Evolutionary conservation across 2,888 invertebrate genomes (phyloP), one percentile per base, ranked within the genome.

Genomic region (Apamea epomidion): DNA sequence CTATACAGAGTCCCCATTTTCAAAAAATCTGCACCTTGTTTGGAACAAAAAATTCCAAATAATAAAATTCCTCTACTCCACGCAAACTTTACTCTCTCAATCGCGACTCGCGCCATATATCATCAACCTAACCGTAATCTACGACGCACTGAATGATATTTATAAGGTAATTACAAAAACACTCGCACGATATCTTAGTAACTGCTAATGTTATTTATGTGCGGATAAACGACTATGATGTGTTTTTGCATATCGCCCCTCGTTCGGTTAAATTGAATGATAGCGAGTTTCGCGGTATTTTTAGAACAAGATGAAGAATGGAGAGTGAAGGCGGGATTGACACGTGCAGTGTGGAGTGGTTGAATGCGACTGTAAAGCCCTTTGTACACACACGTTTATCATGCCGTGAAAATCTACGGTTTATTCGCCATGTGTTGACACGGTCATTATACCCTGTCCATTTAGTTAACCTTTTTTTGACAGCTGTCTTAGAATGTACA

Each of bases 121-220:
- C 96, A 95, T 93, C 91, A 90, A 91, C 93, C 89, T 94, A 95
- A 95, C 94, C 91, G 93, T 97, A 97, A 97, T 97, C 97, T 97
- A 96, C 94, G 95, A 90, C 93, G 91, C 91, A 80, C 92, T 91
- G 94, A 96, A 97, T 97, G 95, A 97, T 97, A 97, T 97, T 97
- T 97, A 97, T 97, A 97, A 94, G 95, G 97, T 97, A 97, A 97
- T 97, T 97, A 97, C 97, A 95, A 96, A 95, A 95, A 96, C 96
- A 95, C 95, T 95, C 95, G 92, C 95, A 93, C 94, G 95, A 93
- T 94, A 96, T 95, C 96, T 94, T 93, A 90, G 93, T 90, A 88
- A 91, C 74, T 67, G 90, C 93, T 96, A 95, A 96, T 95, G 95
- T 96, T 95, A 96, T 96, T 97, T 96, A 97, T 96, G 95, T 88